Evolutionary conservation across 2,888 invertebrate species (phyloP).

Genomic region (Cataglyphis albicans): DNA sequence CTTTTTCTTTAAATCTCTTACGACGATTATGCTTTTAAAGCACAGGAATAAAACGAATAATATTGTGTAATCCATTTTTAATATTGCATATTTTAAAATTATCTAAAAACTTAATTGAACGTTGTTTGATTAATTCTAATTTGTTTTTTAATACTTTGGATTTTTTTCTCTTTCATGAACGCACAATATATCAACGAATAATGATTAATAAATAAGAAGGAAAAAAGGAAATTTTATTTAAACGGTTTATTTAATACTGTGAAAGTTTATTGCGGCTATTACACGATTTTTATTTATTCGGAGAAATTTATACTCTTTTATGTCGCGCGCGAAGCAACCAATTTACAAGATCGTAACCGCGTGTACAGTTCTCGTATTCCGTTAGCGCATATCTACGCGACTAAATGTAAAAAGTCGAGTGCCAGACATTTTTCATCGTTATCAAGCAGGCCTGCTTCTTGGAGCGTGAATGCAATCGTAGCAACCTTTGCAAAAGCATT

Average conservation of each 20-base stretch:
- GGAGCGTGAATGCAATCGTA: conserved; percentile 50
- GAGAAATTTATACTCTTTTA: conserved; percentile 41
- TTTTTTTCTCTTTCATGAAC: neutral
- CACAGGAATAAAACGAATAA: conserved; percentile 5
- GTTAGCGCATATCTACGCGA: conserved; percentile 44
- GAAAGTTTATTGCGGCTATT: conserved; percentile 38
- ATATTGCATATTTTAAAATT: neutral
- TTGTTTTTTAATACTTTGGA: neutral
- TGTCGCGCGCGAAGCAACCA: conserved; percentile 39
- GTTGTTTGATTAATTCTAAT: neutral
- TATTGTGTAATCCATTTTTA: neutral
- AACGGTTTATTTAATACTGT: neutral
- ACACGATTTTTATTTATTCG: conserved; percentile 40
- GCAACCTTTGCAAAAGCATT: conserved; percentile 37
- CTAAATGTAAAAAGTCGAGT: conserved; percentile 41
- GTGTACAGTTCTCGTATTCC: conserved; percentile 20
- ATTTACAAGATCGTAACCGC: conserved; percentile 37
- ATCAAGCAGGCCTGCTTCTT: conserved; percentile 49
- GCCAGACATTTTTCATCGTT: conserved; percentile 51
- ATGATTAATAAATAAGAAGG: conserved; percentile 28
- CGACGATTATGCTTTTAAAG: neutral
- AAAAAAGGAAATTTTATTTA: conserved; percentile 14
- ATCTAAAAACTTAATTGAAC: neutral
- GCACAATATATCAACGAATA: neutral
- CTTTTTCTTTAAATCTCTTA: no score